Evolutionary conservation across 2,113 vertebrate species (phyloP), one percentile per base, ranked within the genome.

Genomic region (Diadophis punctatus): DNA sequence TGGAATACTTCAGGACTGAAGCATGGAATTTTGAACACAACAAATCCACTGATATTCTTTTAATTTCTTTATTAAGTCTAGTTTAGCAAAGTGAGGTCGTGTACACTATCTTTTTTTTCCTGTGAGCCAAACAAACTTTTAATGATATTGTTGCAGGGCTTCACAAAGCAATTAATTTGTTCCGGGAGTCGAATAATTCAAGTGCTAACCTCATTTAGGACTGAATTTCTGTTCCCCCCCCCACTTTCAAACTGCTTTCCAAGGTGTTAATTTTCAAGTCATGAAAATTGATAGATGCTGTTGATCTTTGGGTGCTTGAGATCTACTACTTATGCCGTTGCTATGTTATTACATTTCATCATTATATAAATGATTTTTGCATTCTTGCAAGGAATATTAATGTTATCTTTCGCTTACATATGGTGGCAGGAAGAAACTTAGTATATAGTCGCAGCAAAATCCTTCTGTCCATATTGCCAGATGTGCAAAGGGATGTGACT

Each of bases 101-200:
- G 0, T 0, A 53, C 34, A 8, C 63, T 0, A 1, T 87, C 85
- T 20, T 5, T 88, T 58, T 27, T 27, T 46, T 16, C 22, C n/a
- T 86, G 87, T 88, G n/a, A 63, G 10, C 20, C 9, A 39, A 20
- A 91, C 51, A 93, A 90, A 3, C 0, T 91, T 89, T 91, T 58
- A 93, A 60, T 87, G 93, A 90, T 49, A 5, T 11, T 52, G 88
- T 91, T 49, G 12, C 27, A 10, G 95, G 92, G 89, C 51, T 93
- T 74, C 93, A 30, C 1, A 11, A 90, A 93, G 14, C n/a, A 93
- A 56, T 4, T 10, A 91, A 91, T 46, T 58, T 0, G 85, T 7
- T 30, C 0, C 30, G 0, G 0, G 53, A 63, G 14, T 86, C 48
- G 48, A 91, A 89, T 80, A 91, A 93, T 91, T 53, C 90, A 30